Percentiles rank a stretch among this genome's conserved stretches.
These are phyloP conservation scores for Drosophila aldrichi DNA, from an alignment of 2,888 invertebrate species.

Conservation along the genomic window DNA sequence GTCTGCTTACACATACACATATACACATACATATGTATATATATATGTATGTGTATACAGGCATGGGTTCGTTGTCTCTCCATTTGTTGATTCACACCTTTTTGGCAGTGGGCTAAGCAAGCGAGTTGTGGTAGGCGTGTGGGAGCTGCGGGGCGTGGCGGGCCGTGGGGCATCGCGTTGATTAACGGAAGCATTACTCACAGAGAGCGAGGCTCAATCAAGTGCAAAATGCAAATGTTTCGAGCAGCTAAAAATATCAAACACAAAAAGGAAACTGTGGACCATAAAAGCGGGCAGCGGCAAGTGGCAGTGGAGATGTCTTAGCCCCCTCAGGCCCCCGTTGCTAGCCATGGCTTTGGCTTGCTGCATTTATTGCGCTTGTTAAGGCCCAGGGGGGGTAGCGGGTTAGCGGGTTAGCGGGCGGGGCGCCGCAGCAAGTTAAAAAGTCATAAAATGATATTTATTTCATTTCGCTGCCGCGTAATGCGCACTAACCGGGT, in stretches of 20 bases:
- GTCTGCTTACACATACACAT: too few relatives aligned
- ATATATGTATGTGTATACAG: neutral
- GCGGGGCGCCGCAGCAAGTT: conserved; percentile 63
- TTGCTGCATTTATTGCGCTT: conserved; percentile 79
- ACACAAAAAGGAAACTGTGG: conserved; percentile 61
- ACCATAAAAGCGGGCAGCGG: conserved; percentile 57
- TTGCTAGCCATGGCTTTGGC: conserved; percentile 16
- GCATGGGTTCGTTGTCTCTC: conserved; percentile 28
- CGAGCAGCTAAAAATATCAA: conserved; percentile 70
- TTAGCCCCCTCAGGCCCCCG: neutral
- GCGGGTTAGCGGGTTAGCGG: neutral
- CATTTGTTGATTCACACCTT: conserved; percentile 80
- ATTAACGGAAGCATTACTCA: conserved; percentile 80
- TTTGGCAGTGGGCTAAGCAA: conserved; percentile 39
- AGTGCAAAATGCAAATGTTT: conserved; percentile 69
- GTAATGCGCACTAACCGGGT: conserved; percentile 62
- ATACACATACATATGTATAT: neutral
- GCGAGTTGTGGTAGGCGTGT: neutral
- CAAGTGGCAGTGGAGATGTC: conserved; percentile 13
- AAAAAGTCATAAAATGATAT: conserved; percentile 80
- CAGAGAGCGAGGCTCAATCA: conserved; percentile 60
- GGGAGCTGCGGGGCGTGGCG: too few relatives aligned
- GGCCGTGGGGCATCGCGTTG: conserved; percentile 31
- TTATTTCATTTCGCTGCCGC: conserved; percentile 75
- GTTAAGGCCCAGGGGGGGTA: conserved; percentile 54